Evolutionary conservation across 2,888 invertebrate species (phyloP), one percentile per base, ranked within the genome.

Genomic region (Hypena proboscidalis): DNA sequence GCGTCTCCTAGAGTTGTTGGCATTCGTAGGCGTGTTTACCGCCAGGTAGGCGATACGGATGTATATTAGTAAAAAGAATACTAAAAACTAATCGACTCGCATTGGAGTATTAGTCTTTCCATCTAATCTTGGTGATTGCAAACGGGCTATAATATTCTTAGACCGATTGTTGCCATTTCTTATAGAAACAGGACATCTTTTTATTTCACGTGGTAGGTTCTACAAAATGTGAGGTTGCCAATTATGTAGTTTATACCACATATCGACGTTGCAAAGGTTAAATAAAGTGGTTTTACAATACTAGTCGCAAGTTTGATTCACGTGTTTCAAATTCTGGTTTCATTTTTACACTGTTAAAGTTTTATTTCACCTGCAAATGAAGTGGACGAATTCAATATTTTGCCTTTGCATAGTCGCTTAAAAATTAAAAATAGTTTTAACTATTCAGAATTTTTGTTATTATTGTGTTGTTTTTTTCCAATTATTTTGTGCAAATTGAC

Each of bases 221-320:
- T 21, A 36, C n/a, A 2, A 9, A 0, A 2, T 13, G 9, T 21
- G 14, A 13, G 11, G 32, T 46, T 23, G 29, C 27, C 9, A 23
- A 21, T 44, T 21, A n/a, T 9, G 17, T 30, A 17, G n/a, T n/a
- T n/a, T n/a, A n/a, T n/a, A 21, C 9, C 26, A 26, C 33, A 37
- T 47, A 46, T 32, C 27, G 54, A 26, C 40, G 21, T 45, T 43
- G 53, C 42, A 48, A 47, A 53, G 26, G 38, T 42, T 20, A 19
- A 41, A 37, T 32, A 21, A 44, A 44, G 30, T 34, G 25, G 45
- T 19, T 9, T 23, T 25, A n/a, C 17, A 13, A 17, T 26, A 39
- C 26, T 21, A 35, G 46, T 32, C 22, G 21, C 30, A 9, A 10
- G 15, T 34, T 22, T 21, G 26, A 13, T 20, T 30, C 38, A 11